Percentiles rank a stretch among this genome's conserved stretches.
These are phyloP conservation scores for Albula glossodonta DNA, from an alignment of 2,113 vertebrate genomes.

Conservation along the genomic window DNA sequence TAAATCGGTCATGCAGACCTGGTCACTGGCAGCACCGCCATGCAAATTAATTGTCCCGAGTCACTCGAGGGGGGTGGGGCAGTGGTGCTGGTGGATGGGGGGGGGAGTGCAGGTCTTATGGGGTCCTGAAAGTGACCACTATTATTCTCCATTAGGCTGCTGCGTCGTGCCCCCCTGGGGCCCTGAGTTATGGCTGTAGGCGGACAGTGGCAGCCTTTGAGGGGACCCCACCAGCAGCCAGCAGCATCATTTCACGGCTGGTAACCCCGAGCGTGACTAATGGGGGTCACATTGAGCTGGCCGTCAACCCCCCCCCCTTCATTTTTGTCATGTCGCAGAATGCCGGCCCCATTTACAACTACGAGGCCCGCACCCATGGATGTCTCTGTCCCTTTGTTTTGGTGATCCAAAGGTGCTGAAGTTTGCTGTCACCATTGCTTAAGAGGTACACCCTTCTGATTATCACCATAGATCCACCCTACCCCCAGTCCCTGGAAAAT, in stretches of 20 bases:
- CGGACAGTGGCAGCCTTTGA: not conserved
- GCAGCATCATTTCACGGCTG: slow-evolving; percentile 62
- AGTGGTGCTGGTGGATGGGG: not conserved
- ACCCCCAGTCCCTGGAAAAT: slow-evolving; percentile 17
- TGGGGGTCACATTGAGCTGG: slow-evolving; percentile 68
- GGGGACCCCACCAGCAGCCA: slow-evolving; percentile 16
- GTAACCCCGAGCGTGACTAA: slow-evolving; percentile 56
- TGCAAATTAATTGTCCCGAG: not conserved
- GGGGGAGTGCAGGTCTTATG: not conserved
- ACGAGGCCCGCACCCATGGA: not conserved
- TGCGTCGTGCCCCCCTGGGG: slow-evolving; percentile 23
- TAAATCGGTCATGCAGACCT: not conserved
- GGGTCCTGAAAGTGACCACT: slow-evolving; percentile 29
- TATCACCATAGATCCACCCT: not conserved
- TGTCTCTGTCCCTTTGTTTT: too few relatives aligned
- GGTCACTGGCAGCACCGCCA: not conserved
- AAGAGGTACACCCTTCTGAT: not conserved
- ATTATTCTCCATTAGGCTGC: slow-evolving; percentile 37
- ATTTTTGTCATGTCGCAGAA: slow-evolving; percentile 2
- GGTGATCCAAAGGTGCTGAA: not conserved
- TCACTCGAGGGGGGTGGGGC: not conserved
- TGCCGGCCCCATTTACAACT: slow-evolving; percentile 33
- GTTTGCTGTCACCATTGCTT: not conserved
- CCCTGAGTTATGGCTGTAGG: slow-evolving; percentile 25
- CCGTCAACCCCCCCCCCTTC: slow-evolving; percentile 15